phyloP scores from a whole-genome alignment of 2,113 vertebrate species.

The Oreochromis spilurus region DNA sequence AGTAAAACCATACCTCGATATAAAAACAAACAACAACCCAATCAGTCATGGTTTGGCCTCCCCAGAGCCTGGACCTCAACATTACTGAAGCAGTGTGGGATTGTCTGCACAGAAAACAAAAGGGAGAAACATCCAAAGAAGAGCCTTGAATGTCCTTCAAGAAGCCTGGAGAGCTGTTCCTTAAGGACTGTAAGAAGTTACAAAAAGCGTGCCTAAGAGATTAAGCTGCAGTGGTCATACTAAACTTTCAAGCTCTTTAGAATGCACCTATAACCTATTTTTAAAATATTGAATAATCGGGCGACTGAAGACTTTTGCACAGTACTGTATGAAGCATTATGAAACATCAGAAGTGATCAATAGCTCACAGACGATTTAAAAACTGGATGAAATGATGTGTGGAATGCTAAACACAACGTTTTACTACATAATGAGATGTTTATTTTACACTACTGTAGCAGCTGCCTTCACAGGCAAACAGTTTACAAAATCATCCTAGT shows the following conservation, averaged over 20 bases:
- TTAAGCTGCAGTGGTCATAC: background rate
- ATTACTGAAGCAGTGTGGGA: background rate
- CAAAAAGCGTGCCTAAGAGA: background rate
- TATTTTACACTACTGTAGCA: slow-evolving; percentile 41
- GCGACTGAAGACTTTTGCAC: background rate
- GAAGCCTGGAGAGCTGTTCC: background rate
- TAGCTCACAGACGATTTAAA: background rate
- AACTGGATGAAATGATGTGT: background rate
- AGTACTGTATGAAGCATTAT: background rate
- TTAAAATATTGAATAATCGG: background rate
- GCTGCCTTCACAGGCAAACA: slow-evolving; percentile 20
- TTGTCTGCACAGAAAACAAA: background rate
- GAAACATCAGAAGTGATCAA: background rate
- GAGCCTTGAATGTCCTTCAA: background rate
- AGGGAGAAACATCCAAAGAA: background rate
- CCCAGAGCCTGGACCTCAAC: background rate
- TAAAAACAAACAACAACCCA: background rate
- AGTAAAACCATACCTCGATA: background rate
- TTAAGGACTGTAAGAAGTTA: background rate
- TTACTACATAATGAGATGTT: slow-evolving; percentile 20
- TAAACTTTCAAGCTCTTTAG: background rate
- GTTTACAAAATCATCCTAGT: slow-evolving; percentile 45
- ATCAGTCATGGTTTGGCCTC: too few relatives aligned
- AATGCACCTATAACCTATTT: fast-evolving
- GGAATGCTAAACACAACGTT: background rate